These are phyloP conservation scores for Picus viridis DNA, from an alignment of 2,797 vertebrate genomes.

Conservation along the genomic window DNA sequence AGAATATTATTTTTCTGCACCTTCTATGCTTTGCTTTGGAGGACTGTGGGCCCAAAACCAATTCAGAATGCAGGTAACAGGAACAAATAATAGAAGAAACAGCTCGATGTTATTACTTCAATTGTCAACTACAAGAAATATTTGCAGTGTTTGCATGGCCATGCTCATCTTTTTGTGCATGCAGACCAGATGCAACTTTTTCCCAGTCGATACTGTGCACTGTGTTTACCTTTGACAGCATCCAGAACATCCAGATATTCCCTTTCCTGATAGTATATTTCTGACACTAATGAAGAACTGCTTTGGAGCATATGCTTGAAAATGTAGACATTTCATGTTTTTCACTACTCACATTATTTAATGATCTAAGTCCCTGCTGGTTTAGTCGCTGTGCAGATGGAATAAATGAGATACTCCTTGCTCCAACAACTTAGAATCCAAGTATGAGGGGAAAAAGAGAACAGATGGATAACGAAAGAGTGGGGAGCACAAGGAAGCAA, in stretches of 20 bases:
- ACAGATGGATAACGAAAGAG: constrained; percentile 64
- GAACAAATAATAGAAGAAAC: background rate
- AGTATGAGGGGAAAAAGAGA: constrained; percentile 6
- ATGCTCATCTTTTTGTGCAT: background rate
- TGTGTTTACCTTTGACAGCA: background rate
- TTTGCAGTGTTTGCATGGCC: background rate
- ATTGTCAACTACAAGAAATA: background rate
- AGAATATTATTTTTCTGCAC: background rate
- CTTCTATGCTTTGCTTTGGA: background rate
- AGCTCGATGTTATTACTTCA: background rate
- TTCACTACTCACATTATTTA: constrained; percentile 1
- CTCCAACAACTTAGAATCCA: background rate
- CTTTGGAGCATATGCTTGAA: background rate
- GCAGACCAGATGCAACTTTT: background rate
- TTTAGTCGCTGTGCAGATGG: background rate
- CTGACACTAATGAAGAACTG: background rate
- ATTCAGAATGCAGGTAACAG: background rate
- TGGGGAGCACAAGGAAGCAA: constrained; percentile 35
- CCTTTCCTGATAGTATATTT: background rate
- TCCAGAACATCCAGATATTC: background rate
- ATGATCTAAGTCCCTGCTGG: background rate
- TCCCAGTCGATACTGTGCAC: background rate
- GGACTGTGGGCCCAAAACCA: background rate
- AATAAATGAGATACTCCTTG: background rate
- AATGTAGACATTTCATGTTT: background rate